Base-by-base conservation (phyloP, 2,888 invertebrate genomes). In the Nemapogon koenigi region DNA sequence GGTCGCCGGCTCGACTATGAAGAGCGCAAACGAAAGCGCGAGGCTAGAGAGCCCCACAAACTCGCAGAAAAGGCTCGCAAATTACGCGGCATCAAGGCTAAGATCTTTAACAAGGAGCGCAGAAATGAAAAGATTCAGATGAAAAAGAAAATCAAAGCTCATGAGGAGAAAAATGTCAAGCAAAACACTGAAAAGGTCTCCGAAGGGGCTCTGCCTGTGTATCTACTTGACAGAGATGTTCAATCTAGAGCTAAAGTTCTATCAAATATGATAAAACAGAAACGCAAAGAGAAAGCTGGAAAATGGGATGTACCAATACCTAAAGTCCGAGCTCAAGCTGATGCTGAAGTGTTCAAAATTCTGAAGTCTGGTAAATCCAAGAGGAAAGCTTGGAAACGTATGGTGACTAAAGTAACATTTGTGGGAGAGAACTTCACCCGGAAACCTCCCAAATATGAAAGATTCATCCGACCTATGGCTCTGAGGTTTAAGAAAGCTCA, bases 271-370 rank as follows among this genome's bases (percentile, higher is more conserved):
- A 96, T 99, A 44, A 99, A 99, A 72, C 98, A 99, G 69, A 99
- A 99, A 69, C 85, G 99, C 1, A 99, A 99, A 70, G 99, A 99
- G 62, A 99, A 99, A 58, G 97, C 97, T 39, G 98, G 98, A 0
- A 99, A 99, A 83, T 99, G 98, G 97, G 96, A 98, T 55, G 99
- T 99, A 0, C 99, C 99, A 0, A 90, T 99, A 57, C 99, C 99
- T 0, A 98, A 98, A 85, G 98, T 99, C 0, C 85, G 90, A 54
- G 97, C 97, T 1, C 94, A 98, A 52, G 91, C 96, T 1, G 98
- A 99, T 55, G 89, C 94, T 0, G 99, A 99, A 76, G 97, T 98
- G 0, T 96, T 99, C 61, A 94, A 89, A 81, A 91, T 97, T 0
- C 65, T 98, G 0, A 90, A 88, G 55, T 88, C 91, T 3, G 98